Base-by-base conservation (phyloP, 2,888 invertebrate genomes). In the Drosophila anomelani region DNA sequence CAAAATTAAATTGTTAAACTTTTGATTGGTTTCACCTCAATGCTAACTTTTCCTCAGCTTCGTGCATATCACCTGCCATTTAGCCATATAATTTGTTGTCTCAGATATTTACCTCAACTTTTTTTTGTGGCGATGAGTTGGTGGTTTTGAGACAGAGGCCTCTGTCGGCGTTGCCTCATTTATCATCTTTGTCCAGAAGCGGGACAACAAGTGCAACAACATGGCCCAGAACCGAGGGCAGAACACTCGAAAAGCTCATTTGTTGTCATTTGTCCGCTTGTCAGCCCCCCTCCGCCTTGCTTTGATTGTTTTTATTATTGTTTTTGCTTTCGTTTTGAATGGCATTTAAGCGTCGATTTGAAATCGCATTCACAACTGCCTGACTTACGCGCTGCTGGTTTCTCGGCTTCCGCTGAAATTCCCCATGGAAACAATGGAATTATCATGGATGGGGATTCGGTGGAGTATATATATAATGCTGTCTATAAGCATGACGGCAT, bases 261-360 rank as follows among this genome's bases (percentile, higher is more conserved):
- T 85, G 83, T 74, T 79, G 85, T 78, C 80, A 80, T 80, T 80
- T 81, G 84, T 88, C 79, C 51, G 66, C 43, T 60, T 56, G 60
- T 57, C 38, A 29, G 51, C 23, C 41, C 41, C 29, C 47, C 43
- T 17, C 41, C 58, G 36, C 61, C 80, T 66, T 73, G 69, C 70
- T 71, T 64, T 66, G 73, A 71, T 72, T 74, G 75, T 67, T 60
- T 63, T 58, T 63, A 49, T 63, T 53, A 56, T 68, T 73, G 60
- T 67, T 64, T 71, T 73, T 73, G 72, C 67, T 76, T 75, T 68
- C 67, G 55, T 80, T 81, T 85, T 74, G 81, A 79, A 77, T 81
- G 82, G 41, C 82, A 79, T 77, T 87, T 83, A 85, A 81, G 78
- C 88, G 74, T 79, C 82, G 70, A 87, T 81, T 87, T 78, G 62